These are phyloP conservation scores for Tuta absoluta DNA, from an alignment of 2,888 invertebrate species.

Conservation along the genomic window DNA sequence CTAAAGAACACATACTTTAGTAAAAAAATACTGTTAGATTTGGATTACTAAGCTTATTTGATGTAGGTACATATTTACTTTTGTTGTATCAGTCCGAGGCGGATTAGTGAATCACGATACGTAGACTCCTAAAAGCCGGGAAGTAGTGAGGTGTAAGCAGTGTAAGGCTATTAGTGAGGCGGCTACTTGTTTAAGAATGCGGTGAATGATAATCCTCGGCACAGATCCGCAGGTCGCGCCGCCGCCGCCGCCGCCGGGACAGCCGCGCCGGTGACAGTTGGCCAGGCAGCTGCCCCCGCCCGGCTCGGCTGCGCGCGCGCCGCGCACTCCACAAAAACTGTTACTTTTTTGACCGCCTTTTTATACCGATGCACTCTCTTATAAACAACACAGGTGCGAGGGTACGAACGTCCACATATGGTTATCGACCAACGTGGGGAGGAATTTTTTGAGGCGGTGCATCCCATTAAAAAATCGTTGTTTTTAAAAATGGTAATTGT, in stretches of 20 bases:
- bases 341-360: constrained; percentile 76
- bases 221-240: constrained; percentile 63
- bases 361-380: constrained; percentile 77
- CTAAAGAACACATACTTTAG: neutral
- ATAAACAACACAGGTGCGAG: constrained; percentile 80
- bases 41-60: neutral
- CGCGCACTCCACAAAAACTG: constrained; percentile 78
- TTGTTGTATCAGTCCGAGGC: neutral
- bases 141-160: constrained; percentile 34
- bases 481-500: neutral
- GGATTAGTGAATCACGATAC: constrained; percentile 10
- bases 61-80: neutral
- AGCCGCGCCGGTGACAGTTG: constrained; percentile 70
- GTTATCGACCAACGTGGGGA: constrained; percentile 66
- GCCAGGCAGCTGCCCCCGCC: constrained; percentile 66
- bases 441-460: constrained; percentile 52
- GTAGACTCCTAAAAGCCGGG: neutral
- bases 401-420: constrained; percentile 77
- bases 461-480: neutral
- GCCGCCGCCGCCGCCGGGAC: constrained; percentile 22
- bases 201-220: constrained; percentile 57
- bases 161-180: constrained; percentile 52
- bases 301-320: constrained; percentile 32
- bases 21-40: neutral
- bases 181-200: constrained; percentile 51